A percentile compares a stretch with the other conserved stretches of the same genome.
Conservation (phyloP, 2,888 invertebrate genomes). For the Minunthozetes semirufus region DNA sequence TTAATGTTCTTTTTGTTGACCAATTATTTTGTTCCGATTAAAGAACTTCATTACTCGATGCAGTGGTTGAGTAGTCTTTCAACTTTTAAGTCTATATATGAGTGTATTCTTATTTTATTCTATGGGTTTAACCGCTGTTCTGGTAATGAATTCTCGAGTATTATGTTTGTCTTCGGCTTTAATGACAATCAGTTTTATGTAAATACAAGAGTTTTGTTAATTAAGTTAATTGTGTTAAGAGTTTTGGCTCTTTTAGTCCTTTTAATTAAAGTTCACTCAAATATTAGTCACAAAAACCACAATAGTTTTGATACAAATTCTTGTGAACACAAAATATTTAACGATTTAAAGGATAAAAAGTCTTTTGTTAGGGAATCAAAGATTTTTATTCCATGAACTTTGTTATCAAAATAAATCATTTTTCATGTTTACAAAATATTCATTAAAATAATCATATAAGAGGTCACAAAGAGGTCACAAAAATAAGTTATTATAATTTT, state of each 20-base stretch:
- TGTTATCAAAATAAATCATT: no score
- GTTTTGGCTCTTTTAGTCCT: slow-evolving; percentile 11
- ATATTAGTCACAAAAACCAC: background rate
- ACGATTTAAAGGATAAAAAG: no score
- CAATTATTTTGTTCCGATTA: background rate
- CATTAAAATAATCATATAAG: no score
- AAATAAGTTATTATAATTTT: no score
- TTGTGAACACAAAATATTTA: slow-evolving; percentile 47
- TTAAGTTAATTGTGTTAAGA: slow-evolving; percentile 9
- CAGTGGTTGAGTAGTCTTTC: slow-evolving; percentile 15
- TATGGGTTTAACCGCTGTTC: slow-evolving; percentile 30
- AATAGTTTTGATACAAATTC: background rate
- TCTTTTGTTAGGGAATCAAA: no score
- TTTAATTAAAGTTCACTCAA: background rate
- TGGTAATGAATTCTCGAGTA: background rate
- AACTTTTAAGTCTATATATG: background rate
- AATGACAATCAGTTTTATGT: slow-evolving; percentile 15
- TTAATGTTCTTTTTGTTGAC: slow-evolving; percentile 2
- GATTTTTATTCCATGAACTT: no score
- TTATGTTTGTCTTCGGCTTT: slow-evolving; percentile 26
- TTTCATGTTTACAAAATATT: no score
- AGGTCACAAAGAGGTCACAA: no score
- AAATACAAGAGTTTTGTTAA: background rate
- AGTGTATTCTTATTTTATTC: slow-evolving; percentile 11
- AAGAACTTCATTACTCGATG: background rate